These are phyloP conservation scores for Labrus mixtus DNA, from an alignment of 2,113 vertebrate genomes.

Conservation along the genomic window DNA sequence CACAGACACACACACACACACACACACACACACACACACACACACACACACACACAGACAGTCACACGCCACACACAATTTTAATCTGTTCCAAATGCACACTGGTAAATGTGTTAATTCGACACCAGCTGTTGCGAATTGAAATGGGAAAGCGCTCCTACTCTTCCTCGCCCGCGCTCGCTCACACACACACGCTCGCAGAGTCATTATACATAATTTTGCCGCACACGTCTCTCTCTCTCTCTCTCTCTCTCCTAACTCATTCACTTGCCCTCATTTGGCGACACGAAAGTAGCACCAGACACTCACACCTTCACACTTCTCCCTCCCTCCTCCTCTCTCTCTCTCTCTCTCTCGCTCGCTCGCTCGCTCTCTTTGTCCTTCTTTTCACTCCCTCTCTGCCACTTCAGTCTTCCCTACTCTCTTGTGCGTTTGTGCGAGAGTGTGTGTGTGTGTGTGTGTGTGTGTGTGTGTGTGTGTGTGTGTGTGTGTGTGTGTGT, in stretches of 20 bases:
- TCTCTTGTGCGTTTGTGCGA: conserved; percentile 27
- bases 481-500: conserved; percentile 34
- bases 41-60: conserved; percentile 38
- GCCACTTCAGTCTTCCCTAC: conserved; percentile 49
- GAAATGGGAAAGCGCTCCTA: conserved; percentile 76
- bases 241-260: conserved; percentile 12
- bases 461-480: conserved; percentile 36
- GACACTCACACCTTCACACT: conserved; percentile 69
- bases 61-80: conserved; percentile 77
- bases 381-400: conserved; percentile 34
- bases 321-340: conserved; percentile 39
- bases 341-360: conserved; percentile 45
- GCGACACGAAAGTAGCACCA: conserved; percentile 68
- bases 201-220: conserved; percentile 66
- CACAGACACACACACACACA: conserved; percentile 58
- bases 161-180: conserved; percentile 58
- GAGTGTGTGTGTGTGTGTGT: conserved; percentile 20
- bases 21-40: conserved; percentile 31
- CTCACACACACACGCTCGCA: conserved; percentile 44
- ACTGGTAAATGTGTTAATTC: conserved; percentile 84
- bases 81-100: conserved; percentile 84
- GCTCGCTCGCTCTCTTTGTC: conserved; percentile 33
- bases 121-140: conserved; percentile 84
- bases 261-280: conserved; percentile 64
- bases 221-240: background rate